Percentiles rank a stretch among this genome's conserved stretches.
These are phyloP conservation scores for Varanus salvator DNA, from an alignment of 2,113 vertebrate species.

Conservation along the genomic window DNA sequence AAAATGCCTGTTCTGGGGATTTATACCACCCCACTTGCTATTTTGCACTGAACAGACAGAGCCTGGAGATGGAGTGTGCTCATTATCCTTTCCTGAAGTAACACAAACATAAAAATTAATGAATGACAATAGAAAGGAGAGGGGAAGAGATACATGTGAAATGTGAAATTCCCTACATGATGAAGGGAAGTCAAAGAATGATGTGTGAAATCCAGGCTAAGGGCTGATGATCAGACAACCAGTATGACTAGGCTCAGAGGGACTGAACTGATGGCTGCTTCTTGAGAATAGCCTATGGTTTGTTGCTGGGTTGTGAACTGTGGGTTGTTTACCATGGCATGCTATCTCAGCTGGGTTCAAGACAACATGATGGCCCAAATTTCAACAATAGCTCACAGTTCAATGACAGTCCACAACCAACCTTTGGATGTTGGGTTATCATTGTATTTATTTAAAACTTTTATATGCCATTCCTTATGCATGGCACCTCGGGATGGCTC, in stretches of 20 bases:
- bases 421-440: too few relatives aligned
- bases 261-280: neutral
- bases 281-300: neutral
- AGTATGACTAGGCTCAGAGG: neutral
- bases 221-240: neutral
- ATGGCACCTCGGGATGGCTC: too few relatives aligned
- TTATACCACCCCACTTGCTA: accelerated
- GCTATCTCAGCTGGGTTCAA: neutral
- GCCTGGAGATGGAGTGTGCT: neutral
- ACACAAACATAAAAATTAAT: neutral
- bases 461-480: too few relatives aligned
- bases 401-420: too few relatives aligned
- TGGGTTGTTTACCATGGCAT: neutral
- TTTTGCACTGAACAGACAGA: neutral
- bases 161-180: neutral
- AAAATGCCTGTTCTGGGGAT: neutral
- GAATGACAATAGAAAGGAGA: neutral
- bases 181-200: neutral
- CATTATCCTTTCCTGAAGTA: neutral
- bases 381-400: too few relatives aligned
- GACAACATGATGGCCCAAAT: too few relatives aligned
- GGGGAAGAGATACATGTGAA: neutral
- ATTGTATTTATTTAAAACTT: too few relatives aligned
- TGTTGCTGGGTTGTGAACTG: too few relatives aligned
- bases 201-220: constrained; percentile 4